Evolutionary conservation across 2,888 invertebrate genomes (phyloP), one percentile per base, ranked within the genome.

Genomic region (Cybosia mesomella): DNA sequence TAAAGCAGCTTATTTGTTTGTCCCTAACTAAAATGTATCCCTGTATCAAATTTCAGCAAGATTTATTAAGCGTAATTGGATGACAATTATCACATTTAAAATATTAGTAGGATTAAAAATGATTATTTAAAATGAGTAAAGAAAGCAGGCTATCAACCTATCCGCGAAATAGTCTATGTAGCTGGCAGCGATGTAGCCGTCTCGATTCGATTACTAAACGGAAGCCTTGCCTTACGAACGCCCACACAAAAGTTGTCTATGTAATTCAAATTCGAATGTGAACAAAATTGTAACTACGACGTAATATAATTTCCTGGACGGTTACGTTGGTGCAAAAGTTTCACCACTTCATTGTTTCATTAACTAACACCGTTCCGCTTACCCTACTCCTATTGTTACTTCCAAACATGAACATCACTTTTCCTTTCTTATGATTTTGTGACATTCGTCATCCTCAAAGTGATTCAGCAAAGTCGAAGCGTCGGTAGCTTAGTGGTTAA

Each of bases 181-280:
- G 21, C 2, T 0, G 9, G 32, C 55, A 36, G 22, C 4, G 1
- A 10, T 55, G 24, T 21, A 55, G 24, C 54, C 24, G 7, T 57
- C 28, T 24, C 24, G 36, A 21, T 18, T 58, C 43, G 24, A 32
- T 58, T 32, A 24, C 5, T 11, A 22, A 28, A 1, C 64, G 57
- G 43, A 58, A 63, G 58, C 43, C 39, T 28, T 11, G n/a, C 24
- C 57, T 21, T 15, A 34, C 53, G 36, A 39, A 36, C 64, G 36
- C 18, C 39, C 22, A 32, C 39, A 21, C 43, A 10, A 58, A 58
- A 58, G 0, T 32, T 21, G 39, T 39, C 58, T 58, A 53, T 32
- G 28, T 64, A 58, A 58, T 64, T 43, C 34, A 21, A 58, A 59
- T 10, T 67, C 8, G 9, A 49, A 55, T 55, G 60, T 55, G 39